Percentiles rank a stretch among this genome's conserved stretches.
phyloP scores from a whole-genome alignment of 1,140 invertebrate species.

The Heliconius nattereri region DNA sequence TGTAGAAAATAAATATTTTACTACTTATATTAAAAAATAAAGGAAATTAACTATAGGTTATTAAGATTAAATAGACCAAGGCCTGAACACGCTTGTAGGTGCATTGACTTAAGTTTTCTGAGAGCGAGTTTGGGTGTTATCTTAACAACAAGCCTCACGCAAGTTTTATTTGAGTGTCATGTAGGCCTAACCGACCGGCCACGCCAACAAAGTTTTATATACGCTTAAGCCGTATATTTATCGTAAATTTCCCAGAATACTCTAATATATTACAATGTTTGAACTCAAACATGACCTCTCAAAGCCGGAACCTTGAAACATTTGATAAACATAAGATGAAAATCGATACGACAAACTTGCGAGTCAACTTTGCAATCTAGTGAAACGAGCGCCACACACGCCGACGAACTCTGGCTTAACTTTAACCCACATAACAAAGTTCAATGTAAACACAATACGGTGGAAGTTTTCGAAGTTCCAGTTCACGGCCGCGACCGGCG shows the following conservation, averaged over 20 bases:
- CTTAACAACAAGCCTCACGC: neutral
- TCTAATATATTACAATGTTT: constrained; percentile 13
- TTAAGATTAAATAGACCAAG: neutral
- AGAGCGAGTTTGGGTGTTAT: neutral
- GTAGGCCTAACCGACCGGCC: neutral
- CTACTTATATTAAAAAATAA: neutral
- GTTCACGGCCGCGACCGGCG: constrained; percentile 73
- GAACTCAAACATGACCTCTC: constrained; percentile 40
- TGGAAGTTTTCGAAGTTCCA: constrained; percentile 76
- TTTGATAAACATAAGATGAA: constrained; percentile 77
- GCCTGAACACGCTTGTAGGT: neutral
- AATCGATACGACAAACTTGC: constrained; percentile 77
- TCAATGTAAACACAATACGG: constrained; percentile 81
- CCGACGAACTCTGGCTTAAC: constrained; percentile 77
- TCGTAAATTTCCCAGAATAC: neutral
- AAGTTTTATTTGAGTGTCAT: neutral
- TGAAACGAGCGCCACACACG: constrained; percentile 73
- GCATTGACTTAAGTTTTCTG: neutral
- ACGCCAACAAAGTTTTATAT: neutral
- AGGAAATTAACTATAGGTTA: neutral
- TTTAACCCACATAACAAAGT: constrained; percentile 82
- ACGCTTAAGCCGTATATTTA: neutral
- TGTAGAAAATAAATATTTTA: too few species aligned
- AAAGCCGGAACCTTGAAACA: constrained; percentile 70
- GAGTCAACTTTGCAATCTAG: constrained; percentile 75